Percentiles rank a stretch among this genome's conserved stretches.
Evolutionary conservation across 2,797 vertebrate genomes (phyloP).

Genomic region (Channallabes apus): DNA sequence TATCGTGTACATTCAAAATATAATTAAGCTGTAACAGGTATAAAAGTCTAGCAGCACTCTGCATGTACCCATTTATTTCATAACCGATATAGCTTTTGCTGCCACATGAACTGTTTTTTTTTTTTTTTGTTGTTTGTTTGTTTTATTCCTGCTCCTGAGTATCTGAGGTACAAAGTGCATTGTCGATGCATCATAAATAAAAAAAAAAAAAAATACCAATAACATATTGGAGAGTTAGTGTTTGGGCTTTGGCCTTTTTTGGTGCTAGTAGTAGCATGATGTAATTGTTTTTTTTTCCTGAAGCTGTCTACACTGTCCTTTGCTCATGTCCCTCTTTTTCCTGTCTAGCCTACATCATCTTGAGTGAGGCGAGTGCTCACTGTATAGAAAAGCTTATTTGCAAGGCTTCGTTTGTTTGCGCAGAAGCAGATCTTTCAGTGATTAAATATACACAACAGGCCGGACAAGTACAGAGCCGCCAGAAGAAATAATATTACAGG

Average conservation of each 20-base stretch:
- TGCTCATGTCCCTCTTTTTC: background rate
- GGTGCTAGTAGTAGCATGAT: conserved; percentile 2
- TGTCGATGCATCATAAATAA: conserved; percentile 50
- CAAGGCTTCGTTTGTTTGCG: background rate
- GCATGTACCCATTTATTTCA: conserved; percentile 50
- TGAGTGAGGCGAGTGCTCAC: background rate
- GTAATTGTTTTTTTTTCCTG: background rate
- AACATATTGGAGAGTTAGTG: conserved; percentile 16
- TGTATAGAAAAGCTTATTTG: background rate
- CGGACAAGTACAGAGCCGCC: background rate
- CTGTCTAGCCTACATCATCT: background rate
- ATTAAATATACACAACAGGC: background rate
- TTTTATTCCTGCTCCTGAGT: conserved; percentile 67
- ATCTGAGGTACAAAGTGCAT: conserved; percentile 74
- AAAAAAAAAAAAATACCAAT: conserved; percentile 36
- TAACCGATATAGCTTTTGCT: conserved; percentile 49
- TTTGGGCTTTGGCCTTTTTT: conserved; percentile 55
- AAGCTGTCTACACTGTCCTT: background rate
- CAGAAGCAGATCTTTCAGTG: background rate
- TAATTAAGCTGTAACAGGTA: conserved; percentile 35
- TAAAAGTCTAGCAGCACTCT: conserved; percentile 52
- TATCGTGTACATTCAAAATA: conserved; percentile 45
- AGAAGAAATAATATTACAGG: background rate
- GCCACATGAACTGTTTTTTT: conserved; percentile 8
- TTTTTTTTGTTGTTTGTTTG: too few species aligned